Base-by-base conservation (phyloP, 2,113 vertebrate species). In the Formicarius rufipectus region DNA sequence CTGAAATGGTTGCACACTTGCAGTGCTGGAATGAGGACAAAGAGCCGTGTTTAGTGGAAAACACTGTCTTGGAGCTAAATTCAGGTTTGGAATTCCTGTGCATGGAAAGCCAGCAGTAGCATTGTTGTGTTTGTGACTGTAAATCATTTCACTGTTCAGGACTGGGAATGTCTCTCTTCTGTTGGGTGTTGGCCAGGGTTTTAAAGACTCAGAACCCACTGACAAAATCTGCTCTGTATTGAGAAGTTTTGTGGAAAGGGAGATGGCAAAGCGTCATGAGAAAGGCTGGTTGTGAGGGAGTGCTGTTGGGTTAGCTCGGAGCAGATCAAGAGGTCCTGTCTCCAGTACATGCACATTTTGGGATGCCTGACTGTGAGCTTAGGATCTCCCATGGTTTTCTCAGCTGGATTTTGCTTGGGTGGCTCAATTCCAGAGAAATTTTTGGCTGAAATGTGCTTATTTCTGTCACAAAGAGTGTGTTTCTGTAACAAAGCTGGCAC, bases 401-500 rank as follows among this genome's bases (percentile, higher is more conserved):
- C 59, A 52, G 45, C 14, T 60, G 53, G 25, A 25, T 75, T 73
- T 91, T 50, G 22, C 49, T 83, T 37, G 62, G n/a, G 24, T 81
- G 39, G 53, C 59, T 30, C 59, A 39, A 52, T 10, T 14, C 4
- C 60, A 74, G 76, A 35, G 62, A 21, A 71, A 12, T 5, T 44
- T 22, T 15, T 30, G 9, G 25, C 49, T 60, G 68, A 35, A 83
- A 37, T 3, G 1, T 5, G 27, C 27, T 50, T 56, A 18, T 39
- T 67, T 84, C 50, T 72, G 37, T n/a, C 30, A 35, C 0, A 6
- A 42, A 27, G 8, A 52, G 12, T 1, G 0, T 8, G 14, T 82
- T 55, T 40, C 74, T 58, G 3, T 56, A 47, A 18, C 0, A 0
- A n/a, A 72, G 55, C 47, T 82, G 78, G 58, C 45, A 12, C 23